A percentile compares a stretch with the other conserved stretches of the same genome.
Conservation (phyloP, 2,113 vertebrate genomes). For the Brachyistius frenatus region DNA sequence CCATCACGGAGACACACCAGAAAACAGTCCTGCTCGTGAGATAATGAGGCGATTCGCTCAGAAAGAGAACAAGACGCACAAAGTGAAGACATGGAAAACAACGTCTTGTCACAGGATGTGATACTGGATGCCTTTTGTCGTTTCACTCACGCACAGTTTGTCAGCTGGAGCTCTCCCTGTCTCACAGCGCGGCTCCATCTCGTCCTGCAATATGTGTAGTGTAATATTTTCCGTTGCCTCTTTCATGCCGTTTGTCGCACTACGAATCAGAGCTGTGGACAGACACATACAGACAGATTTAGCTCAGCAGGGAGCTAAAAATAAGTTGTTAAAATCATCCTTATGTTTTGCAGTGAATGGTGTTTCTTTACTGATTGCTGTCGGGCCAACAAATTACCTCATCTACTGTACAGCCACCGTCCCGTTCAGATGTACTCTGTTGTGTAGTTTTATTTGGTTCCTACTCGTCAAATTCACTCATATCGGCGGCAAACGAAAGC, state of each 20-base stretch:
- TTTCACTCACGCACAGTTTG: not conserved
- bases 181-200: too few species aligned
- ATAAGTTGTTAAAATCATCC: slow-evolving; percentile 54
- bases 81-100: not conserved
- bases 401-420: not conserved
- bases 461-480: not conserved
- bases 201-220: not conserved
- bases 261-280: slow-evolving; percentile 13
- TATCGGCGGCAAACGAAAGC: not conserved
- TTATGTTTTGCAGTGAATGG: slow-evolving; percentile 44
- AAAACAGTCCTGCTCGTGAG: slow-evolving; percentile 9
- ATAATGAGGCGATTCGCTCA: slow-evolving; percentile 24
- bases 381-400: not conserved
- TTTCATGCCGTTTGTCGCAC: not conserved
- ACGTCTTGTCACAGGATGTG: too few species aligned
- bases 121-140: not conserved
- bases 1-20: slow-evolving; percentile 7
- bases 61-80: slow-evolving; percentile 15
- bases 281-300: slow-evolving; percentile 44
- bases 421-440: not conserved
- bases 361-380: slow-evolving; percentile 26
- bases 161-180: not conserved
- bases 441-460: not conserved
- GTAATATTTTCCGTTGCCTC: not conserved
- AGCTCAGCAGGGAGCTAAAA: slow-evolving; percentile 38